phyloP scores from a whole-genome alignment of 2,797 vertebrate species.

The Cirrhinus molitorella region DNA sequence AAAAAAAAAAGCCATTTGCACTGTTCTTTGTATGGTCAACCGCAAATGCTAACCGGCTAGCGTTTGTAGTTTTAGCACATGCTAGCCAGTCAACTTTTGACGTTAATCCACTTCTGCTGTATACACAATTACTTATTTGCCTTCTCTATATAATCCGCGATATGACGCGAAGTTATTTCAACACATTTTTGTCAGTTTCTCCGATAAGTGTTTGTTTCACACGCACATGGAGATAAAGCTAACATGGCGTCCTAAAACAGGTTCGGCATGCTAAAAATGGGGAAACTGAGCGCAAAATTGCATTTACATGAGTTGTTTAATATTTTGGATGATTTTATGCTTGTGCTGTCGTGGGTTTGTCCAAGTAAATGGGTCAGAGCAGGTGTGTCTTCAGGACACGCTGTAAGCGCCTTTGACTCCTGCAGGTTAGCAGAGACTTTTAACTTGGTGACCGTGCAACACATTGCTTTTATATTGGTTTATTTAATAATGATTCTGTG shows the following conservation, averaged over 20 bases:
- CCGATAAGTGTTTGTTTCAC: background rate
- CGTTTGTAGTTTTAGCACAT: conserved; percentile 9
- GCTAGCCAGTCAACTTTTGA: background rate
- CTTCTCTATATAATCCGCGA: background rate
- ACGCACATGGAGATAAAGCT: conserved; percentile 49
- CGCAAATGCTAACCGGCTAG: conserved; percentile 26
- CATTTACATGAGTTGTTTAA: background rate
- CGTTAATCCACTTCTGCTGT: too few relatives aligned
- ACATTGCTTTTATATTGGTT: background rate
- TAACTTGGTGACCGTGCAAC: background rate
- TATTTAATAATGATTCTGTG: background rate
- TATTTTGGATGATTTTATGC: background rate
- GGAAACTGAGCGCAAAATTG: background rate
- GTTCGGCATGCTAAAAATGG: background rate
- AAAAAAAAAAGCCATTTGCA: too few relatives aligned
- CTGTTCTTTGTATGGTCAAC: background rate
- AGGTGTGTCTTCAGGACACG: conserved; percentile 22
- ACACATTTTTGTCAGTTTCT: background rate
- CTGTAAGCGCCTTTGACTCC: conserved; percentile 33
- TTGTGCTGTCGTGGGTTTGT: background rate
- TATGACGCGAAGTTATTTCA: background rate
- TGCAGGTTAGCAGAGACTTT: background rate
- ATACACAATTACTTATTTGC: background rate
- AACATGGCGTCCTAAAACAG: conserved; percentile 56
- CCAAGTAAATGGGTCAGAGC: background rate